Conservation (phyloP, 2,888 invertebrate species). For the Phyto melanocephala region DNA sequence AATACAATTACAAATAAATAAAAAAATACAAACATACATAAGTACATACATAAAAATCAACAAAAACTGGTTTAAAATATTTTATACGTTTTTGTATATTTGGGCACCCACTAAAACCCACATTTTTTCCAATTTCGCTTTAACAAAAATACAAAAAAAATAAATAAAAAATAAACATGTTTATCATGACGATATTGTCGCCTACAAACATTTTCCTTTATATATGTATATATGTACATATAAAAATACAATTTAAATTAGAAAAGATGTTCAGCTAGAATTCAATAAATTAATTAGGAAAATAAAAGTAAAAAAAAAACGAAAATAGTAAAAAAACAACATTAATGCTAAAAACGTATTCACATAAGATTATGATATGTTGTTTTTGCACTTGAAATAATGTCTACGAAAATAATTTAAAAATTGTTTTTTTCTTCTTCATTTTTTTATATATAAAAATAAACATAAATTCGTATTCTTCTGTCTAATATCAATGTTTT, state of each 20-base stretch:
- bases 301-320: neutral
- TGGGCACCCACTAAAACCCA: constrained; percentile 59
- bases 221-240: too few species aligned
- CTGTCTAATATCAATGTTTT: neutral
- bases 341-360: constrained; percentile 26
- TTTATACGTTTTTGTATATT: constrained; percentile 43
- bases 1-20: neutral
- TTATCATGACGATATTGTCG: constrained; percentile 46
- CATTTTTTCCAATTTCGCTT: constrained; percentile 32
- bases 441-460: too few species aligned
- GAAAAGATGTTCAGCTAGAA: constrained; percentile 42
- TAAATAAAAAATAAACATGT: constrained; percentile 48
- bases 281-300: constrained; percentile 23
- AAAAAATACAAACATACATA: neutral
- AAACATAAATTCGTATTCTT: neutral
- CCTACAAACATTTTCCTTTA: constrained; percentile 50
- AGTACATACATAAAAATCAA: too few species aligned
- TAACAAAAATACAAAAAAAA: constrained; percentile 32
- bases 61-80: constrained; percentile 57
- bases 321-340: neutral
- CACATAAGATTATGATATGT: neutral
- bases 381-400: neutral
- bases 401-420: neutral
- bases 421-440: neutral
- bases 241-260: constrained; percentile 27